These are phyloP conservation scores for Iguana delicatissima DNA, from an alignment of 2,797 vertebrate genomes.

Conservation along the genomic window DNA sequence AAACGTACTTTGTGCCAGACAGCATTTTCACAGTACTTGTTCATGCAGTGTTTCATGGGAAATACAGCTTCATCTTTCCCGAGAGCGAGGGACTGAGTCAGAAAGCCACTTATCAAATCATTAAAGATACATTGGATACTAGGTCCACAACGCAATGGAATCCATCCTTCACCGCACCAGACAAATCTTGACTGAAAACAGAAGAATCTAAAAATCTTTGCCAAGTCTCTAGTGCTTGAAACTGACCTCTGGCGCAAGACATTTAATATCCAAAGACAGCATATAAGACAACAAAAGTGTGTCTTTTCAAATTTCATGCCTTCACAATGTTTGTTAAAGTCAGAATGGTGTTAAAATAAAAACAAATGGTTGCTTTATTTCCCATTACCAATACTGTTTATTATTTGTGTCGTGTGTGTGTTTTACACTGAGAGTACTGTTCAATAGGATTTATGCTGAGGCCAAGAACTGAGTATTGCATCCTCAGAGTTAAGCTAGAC, in stretches of 20 bases:
- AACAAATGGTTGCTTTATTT: neutral
- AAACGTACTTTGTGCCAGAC: slow-evolving; percentile 36
- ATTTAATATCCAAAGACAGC: neutral
- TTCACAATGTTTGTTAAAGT: neutral
- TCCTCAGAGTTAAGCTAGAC: no score
- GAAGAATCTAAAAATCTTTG: neutral
- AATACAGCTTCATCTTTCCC: slow-evolving; percentile 51
- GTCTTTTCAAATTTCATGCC: neutral
- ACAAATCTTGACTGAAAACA: slow-evolving; percentile 4
- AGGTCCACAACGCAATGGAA: slow-evolving; percentile 27
- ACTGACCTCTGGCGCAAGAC: neutral
- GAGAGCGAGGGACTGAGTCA: slow-evolving; percentile 27
- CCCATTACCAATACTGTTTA: neutral
- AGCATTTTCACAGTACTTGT: slow-evolving; percentile 42
- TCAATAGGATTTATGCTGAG: no score
- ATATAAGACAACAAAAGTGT: neutral
- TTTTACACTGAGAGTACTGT: neutral
- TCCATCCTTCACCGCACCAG: neutral
- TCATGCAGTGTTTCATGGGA: slow-evolving; percentile 65
- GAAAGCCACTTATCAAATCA: slow-evolving; percentile 59
- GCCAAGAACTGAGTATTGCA: no score
- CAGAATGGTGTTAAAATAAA: neutral
- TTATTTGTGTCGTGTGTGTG: neutral
- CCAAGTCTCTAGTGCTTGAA: neutral
- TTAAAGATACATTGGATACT: slow-evolving; percentile 64